Evolutionary conservation across 2,888 invertebrate genomes (phyloP).

Genomic region (Cheilosia vulpina): DNA sequence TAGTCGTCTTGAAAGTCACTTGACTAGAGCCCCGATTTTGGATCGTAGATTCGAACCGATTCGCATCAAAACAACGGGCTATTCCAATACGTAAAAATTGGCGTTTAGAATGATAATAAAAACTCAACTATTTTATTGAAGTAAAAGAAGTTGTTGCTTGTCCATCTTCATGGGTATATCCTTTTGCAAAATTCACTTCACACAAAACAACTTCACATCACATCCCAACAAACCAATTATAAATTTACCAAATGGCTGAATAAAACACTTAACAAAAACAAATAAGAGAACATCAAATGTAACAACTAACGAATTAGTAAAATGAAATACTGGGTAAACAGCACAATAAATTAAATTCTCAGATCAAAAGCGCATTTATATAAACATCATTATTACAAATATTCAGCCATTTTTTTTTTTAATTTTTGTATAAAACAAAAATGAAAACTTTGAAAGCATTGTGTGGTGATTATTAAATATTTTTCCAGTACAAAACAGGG

Average conservation of each 20-base stretch:
- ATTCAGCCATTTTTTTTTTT: constrained; percentile 69
- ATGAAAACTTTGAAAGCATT: constrained; percentile 39
- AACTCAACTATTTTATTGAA: too few relatives aligned
- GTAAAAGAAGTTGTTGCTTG: too few relatives aligned
- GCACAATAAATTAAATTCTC: constrained; percentile 78
- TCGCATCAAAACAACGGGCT: too few relatives aligned
- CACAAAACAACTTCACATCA: constrained; percentile 1
- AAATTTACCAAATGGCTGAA: constrained; percentile 69
- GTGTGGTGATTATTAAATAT: constrained; percentile 48
- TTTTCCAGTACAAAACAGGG: constrained; percentile 43
- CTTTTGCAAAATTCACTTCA: constrained; percentile 25
- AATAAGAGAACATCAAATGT: constrained; percentile 36
- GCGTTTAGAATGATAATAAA: too few relatives aligned
- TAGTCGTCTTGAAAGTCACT: too few relatives aligned
- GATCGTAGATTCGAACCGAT: too few relatives aligned
- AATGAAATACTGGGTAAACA: constrained; percentile 63
- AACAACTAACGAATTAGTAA: constrained; percentile 56
- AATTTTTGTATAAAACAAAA: constrained; percentile 19
- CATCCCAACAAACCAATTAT: constrained; percentile 21
- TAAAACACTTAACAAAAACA: constrained; percentile 19
- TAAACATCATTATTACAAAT: constrained; percentile 26
- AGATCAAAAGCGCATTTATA: constrained; percentile 43
- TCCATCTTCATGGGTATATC: neutral
- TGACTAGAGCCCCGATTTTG: too few relatives aligned
- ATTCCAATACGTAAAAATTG: too few relatives aligned